phyloP scores from a whole-genome alignment of 2,113 vertebrate species.

The Xerus inauris region DNA sequence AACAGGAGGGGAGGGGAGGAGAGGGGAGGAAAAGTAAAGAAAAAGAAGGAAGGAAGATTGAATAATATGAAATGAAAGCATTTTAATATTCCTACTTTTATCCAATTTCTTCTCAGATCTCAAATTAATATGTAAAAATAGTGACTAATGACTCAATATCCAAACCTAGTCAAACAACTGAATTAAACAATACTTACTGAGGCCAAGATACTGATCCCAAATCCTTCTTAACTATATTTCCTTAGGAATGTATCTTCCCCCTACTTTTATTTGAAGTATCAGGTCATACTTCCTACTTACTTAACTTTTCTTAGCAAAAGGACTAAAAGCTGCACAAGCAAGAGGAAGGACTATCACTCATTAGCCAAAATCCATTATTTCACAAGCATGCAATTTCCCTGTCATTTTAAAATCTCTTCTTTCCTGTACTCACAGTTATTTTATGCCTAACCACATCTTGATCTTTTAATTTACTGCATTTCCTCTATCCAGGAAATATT shows the following conservation, averaged over 20 bases:
- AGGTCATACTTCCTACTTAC: not conserved
- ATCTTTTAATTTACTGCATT: not conserved
- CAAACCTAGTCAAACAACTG: not conserved
- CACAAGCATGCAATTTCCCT: not conserved
- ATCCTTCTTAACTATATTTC: constrained; percentile 4
- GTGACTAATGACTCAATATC: not conserved
- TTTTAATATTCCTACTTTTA: constrained; percentile 35
- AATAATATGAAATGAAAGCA: constrained; percentile 27
- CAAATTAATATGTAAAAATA: constrained; percentile 14
- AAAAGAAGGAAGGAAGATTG: not conserved
- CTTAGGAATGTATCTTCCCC: not conserved
- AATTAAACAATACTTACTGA: not conserved
- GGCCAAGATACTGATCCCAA: not conserved
- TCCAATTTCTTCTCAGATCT: constrained; percentile 33
- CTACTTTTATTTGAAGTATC: not conserved
- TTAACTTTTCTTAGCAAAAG: constrained; percentile 29
- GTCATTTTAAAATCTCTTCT: not conserved
- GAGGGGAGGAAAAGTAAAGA: no score
- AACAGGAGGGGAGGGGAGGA: no score
- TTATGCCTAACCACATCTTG: not conserved
- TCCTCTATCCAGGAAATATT: constrained; percentile 12
- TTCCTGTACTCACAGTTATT: constrained; percentile 9
- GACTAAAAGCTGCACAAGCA: constrained; percentile 3
- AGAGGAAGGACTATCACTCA: not conserved
- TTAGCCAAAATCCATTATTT: constrained; percentile 5